Percentiles rank a stretch among this genome's conserved stretches.
Conservation (phyloP, 2,113 vertebrate species). For the Bostrychus sinensis region DNA sequence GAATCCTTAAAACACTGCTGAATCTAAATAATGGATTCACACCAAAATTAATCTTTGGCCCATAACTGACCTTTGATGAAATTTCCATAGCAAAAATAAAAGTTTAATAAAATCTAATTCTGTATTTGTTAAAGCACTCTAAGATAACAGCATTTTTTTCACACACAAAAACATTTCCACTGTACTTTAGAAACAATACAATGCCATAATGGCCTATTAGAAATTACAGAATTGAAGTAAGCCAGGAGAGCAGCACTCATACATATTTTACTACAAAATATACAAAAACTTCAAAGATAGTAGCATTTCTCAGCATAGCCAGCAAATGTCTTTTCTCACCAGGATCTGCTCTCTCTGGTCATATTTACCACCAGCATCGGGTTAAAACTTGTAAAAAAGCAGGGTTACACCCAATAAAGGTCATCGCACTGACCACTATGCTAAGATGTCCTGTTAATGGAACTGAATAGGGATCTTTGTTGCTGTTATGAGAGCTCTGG, state of each 20-base stretch:
- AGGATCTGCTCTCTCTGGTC: neutral
- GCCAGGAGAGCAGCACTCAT: neutral
- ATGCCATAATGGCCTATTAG: too few relatives aligned
- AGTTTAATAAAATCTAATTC: too few relatives aligned
- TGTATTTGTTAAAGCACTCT: too few relatives aligned
- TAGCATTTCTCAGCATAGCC: neutral
- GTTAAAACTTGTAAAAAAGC: conserved; percentile 27
- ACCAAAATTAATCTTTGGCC: too few relatives aligned
- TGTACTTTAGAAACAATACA: too few relatives aligned
- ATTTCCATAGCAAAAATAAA: too few relatives aligned
- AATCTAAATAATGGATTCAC: too few relatives aligned
- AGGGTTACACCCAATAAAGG: conserved; percentile 45
- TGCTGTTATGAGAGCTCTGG: conserved; percentile 53
- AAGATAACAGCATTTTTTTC: too few relatives aligned
- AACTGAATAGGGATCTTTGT: conserved; percentile 73
- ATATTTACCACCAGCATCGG: conserved; percentile 25
- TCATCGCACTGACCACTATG: conserved; percentile 57
- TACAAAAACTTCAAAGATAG: neutral
- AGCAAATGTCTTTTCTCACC: conserved; percentile 4
- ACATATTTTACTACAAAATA: neutral
- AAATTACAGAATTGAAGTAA: too few relatives aligned
- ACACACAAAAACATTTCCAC: too few relatives aligned
- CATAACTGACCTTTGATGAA: too few relatives aligned
- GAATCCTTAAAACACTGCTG: too few relatives aligned
- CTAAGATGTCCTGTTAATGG: conserved; percentile 57